Conservation (phyloP, 2,888 invertebrate genomes). For the Antheraea assamensis region DNA sequence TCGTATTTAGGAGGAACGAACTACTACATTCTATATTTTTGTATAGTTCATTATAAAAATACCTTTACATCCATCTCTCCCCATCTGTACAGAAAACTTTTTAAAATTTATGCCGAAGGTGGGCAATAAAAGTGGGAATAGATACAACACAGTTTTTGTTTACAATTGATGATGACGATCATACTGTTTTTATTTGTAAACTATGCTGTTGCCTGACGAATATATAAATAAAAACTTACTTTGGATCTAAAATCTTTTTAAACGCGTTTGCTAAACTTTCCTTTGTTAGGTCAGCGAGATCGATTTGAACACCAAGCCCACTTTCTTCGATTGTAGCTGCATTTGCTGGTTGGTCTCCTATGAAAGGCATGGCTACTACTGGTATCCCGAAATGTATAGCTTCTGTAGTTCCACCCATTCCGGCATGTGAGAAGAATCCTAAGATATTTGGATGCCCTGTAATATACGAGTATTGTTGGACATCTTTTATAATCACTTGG, state of each 20-base stretch:
- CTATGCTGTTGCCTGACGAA: too few relatives aligned
- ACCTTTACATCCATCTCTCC: too few relatives aligned
- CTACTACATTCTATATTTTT: too few relatives aligned
- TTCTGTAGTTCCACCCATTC: conserved; percentile 83
- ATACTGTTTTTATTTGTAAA: too few relatives aligned
- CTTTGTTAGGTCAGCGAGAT: conserved; percentile 74
- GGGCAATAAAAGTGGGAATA: too few relatives aligned
- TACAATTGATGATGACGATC: too few relatives aligned
- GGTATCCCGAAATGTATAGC: conserved; percentile 84
- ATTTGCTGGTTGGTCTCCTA: conserved; percentile 83
- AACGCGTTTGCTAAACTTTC: conserved; percentile 77
- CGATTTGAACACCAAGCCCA: conserved; percentile 75
- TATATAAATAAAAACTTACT: conserved; percentile 58
- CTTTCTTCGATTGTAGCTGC: conserved; percentile 80
- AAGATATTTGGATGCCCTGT: conserved; percentile 83
- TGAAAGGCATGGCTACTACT: conserved; percentile 81
- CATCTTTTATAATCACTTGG: too few relatives aligned
- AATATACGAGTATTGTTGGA: conserved; percentile 32
- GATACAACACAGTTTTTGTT: too few relatives aligned
- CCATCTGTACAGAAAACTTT: too few relatives aligned
- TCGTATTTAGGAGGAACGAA: too few relatives aligned
- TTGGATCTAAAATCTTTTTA: conserved; percentile 77
- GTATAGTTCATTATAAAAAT: too few relatives aligned
- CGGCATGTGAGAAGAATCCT: conserved; percentile 83
- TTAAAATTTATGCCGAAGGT: too few relatives aligned